These are phyloP conservation scores for Thunnus maccoyii DNA, from an alignment of 2,113 vertebrate species.

Conservation along the genomic window DNA sequence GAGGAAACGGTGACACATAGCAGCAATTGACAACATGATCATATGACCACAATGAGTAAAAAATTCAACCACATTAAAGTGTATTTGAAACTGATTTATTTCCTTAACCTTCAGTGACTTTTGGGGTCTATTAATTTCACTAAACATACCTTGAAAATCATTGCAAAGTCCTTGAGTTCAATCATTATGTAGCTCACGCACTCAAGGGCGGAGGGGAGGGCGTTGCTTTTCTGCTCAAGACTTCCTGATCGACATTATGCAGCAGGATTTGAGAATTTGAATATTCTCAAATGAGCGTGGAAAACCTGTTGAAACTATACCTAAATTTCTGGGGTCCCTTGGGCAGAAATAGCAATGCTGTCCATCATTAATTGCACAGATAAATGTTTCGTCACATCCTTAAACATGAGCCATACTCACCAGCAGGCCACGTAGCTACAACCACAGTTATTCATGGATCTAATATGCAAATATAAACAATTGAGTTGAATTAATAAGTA, in stretches of 20 bases:
- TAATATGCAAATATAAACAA: neutral
- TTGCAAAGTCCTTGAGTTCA: neutral
- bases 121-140: neutral
- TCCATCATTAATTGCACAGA: neutral
- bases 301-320: neutral
- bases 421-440: neutral
- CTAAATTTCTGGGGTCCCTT: neutral
- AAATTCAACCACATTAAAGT: neutral
- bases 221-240: no score
- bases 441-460: neutral
- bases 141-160: neutral
- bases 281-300: neutral
- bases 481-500: neutral
- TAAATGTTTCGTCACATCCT: neutral
- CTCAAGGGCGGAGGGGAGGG: neutral
- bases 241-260: no score
- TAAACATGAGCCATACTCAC: neutral
- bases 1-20: neutral
- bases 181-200: no score
- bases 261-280: no score
- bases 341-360: neutral
- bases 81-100: neutral
- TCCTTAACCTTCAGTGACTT: neutral
- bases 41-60: neutral
- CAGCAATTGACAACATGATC: neutral